phyloP scores from a whole-genome alignment of 2,797 vertebrate species.

The Sebastes miniatus region DNA sequence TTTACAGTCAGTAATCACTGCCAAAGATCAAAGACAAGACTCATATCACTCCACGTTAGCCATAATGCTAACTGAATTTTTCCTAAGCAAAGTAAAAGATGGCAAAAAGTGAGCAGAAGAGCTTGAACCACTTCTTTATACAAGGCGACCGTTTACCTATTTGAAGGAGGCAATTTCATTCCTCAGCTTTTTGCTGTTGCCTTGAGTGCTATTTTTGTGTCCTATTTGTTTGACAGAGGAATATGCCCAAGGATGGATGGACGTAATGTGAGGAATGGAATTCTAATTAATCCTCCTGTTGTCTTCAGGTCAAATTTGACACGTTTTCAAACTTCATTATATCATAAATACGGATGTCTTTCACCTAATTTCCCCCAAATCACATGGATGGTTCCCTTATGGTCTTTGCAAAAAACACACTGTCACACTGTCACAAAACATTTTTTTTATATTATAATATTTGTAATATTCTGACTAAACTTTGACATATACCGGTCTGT shows the following conservation, averaged over 20 bases:
- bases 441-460: too few species aligned
- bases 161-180: neutral
- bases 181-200: neutral
- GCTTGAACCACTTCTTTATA: neutral
- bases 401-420: too few species aligned
- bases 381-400: too few species aligned
- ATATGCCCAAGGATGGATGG: neutral
- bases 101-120: neutral
- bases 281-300: neutral
- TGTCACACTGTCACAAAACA: too few species aligned
- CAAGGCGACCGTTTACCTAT: neutral
- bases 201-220: neutral
- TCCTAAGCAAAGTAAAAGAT: neutral
- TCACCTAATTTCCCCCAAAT: too few species aligned
- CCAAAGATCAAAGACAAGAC: slow-evolving; percentile 60
- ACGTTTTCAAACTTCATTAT: too few species aligned
- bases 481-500: too few species aligned
- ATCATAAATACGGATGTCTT: too few species aligned
- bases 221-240: neutral
- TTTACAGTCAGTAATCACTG: slow-evolving; percentile 48
- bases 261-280: neutral
- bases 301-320: too few species aligned
- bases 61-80: neutral
- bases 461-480: too few species aligned
- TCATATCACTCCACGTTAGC: slow-evolving; percentile 23